Conservation (phyloP, 2,113 vertebrate species). For the Psittacula cyanocephala region DNA sequence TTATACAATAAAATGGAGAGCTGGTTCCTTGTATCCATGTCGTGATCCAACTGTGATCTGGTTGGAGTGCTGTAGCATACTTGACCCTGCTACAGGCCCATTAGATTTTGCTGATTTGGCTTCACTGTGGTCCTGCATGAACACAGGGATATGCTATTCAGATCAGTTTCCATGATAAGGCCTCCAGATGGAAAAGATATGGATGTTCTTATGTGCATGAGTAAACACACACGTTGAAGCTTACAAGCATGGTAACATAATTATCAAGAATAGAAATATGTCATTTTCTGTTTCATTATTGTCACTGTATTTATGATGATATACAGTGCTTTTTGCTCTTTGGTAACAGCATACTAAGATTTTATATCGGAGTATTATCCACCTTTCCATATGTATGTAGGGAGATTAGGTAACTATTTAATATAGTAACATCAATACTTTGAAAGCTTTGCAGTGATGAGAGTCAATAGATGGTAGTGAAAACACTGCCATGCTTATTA, state of each 20-base stretch:
- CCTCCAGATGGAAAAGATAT: neutral
- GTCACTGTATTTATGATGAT: neutral
- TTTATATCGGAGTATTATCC: neutral
- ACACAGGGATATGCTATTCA: neutral
- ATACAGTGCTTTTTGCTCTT: neutral
- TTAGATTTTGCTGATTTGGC: neutral
- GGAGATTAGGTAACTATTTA: neutral
- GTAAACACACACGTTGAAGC: neutral
- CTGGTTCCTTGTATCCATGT: rapidly evolving
- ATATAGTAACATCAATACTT: neutral
- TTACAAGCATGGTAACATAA: neutral
- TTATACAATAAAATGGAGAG: neutral
- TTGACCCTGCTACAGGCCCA: neutral
- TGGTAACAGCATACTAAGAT: neutral
- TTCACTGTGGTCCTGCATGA: neutral
- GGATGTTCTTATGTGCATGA: neutral
- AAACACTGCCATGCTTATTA: neutral
- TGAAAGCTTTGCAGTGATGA: neutral
- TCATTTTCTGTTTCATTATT: neutral
- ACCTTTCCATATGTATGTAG: neutral
- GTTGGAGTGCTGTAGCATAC: neutral
- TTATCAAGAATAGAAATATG: neutral
- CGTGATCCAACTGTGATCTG: rapidly evolving
- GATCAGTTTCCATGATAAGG: neutral
- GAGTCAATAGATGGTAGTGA: neutral